These are phyloP conservation scores for Andrena dorsata DNA, from an alignment of 2,888 invertebrate genomes.

Conservation along the genomic window DNA sequence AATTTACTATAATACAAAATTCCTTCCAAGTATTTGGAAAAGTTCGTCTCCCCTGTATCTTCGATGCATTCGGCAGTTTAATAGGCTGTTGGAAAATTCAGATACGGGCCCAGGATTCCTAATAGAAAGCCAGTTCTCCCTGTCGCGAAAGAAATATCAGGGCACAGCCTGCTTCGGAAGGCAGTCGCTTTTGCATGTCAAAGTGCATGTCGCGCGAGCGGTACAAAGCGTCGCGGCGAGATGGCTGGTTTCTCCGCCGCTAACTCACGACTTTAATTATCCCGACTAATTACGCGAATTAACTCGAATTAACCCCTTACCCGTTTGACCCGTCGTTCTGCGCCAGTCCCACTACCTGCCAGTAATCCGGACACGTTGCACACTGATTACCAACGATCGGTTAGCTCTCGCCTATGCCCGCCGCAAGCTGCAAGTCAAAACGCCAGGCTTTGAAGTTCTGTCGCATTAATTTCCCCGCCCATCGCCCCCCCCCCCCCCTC, in stretches of 20 bases:
- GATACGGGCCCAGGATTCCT: not conserved
- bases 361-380: conserved; percentile 69
- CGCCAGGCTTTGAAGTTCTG: conserved; percentile 66
- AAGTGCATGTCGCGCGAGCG: conserved; percentile 52
- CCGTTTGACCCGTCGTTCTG: conserved; percentile 69
- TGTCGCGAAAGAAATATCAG: conserved; percentile 17
- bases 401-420: conserved; percentile 56
- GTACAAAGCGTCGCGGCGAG: conserved; percentile 46
- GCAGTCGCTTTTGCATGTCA: conserved; percentile 44
- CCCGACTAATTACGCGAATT: conserved; percentile 81
- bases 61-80: too few species aligned
- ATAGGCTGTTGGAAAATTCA: not conserved
- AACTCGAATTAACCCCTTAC: conserved; percentile 81
- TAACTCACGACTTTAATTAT: conserved; percentile 80
- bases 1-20: too few species aligned
- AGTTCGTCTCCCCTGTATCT: too few species aligned
- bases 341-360: conserved; percentile 44
- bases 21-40: too few species aligned
- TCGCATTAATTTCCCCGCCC: conserved; percentile 65
- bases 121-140: not conserved
- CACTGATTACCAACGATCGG: conserved; percentile 70
- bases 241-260: conserved; percentile 59
- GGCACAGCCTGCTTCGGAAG: not conserved
- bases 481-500: not conserved
- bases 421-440: conserved; percentile 66